Conservation (phyloP, 2,888 invertebrate genomes). For the Keiferia lycopersicella region DNA sequence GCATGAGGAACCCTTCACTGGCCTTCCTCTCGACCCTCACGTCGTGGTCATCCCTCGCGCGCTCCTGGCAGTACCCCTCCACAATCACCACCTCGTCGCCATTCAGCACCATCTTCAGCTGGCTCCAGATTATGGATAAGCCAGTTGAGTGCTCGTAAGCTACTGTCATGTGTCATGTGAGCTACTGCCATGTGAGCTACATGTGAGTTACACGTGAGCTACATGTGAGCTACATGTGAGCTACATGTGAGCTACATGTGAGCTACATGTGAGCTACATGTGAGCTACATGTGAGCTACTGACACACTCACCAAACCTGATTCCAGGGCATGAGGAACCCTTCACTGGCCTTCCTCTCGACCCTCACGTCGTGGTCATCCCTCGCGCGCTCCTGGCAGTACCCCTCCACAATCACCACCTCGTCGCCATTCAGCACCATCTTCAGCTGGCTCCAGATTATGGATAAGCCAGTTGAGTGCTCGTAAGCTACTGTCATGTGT, state of each 20-base stretch:
- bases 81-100: constrained; percentile 87
- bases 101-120: constrained; percentile 83
- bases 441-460: constrained; percentile 69
- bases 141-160: constrained; percentile 62
- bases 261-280: no score
- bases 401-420: constrained; percentile 87
- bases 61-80: constrained; percentile 84
- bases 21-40: constrained; percentile 87
- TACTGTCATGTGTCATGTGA: no score
- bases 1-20: constrained; percentile 85
- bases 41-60: constrained; percentile 82
- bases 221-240: no score
- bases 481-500: constrained; percentile 67
- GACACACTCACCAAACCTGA: constrained; percentile 82
- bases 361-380: constrained; percentile 83
- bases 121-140: constrained; percentile 67
- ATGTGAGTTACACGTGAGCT: no score
- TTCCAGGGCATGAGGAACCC: constrained; percentile 87
- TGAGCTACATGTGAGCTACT: no score
- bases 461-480: constrained; percentile 62
- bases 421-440: constrained; percentile 85
- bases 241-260: no score
- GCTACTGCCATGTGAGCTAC: no score
- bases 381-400: constrained; percentile 82
- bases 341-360: constrained; percentile 88